These are phyloP conservation scores for Gallinago paraguaiae DNA, from an alignment of 2,113 vertebrate species.

Conservation along the genomic window DNA sequence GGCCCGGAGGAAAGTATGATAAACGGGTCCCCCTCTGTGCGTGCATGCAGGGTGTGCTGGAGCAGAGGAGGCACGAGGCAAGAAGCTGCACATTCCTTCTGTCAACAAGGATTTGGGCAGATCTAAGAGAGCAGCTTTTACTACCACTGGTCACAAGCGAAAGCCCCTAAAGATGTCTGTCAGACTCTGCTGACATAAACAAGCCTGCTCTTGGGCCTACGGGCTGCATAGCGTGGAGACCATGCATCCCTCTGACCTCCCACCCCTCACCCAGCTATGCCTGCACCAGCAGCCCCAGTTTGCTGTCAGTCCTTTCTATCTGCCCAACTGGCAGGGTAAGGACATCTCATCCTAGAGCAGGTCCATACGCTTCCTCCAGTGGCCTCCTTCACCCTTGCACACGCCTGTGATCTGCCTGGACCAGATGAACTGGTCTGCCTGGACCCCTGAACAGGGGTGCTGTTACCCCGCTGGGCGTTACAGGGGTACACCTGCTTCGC, in stretches of 20 bases:
- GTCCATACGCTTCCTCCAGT: accelerated
- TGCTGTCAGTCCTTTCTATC: neutral
- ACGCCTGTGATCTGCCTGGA: neutral
- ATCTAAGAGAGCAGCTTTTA: neutral
- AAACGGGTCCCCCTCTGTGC: neutral
- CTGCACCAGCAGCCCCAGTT: neutral
- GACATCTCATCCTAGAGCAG: neutral
- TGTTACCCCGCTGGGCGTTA: neutral
- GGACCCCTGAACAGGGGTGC: neutral
- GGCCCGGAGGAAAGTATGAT: neutral
- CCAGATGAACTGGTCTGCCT: too few species aligned
- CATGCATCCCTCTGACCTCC: neutral
- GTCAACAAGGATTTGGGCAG: conserved; percentile 24
- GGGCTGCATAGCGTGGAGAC: neutral
- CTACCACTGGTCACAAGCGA: neutral
- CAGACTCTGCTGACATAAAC: neutral
- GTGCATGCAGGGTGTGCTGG: neutral
- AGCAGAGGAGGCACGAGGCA: neutral
- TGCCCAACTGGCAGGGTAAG: neutral
- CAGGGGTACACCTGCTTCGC: accelerated
- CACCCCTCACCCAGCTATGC: neutral
- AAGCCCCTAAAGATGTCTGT: neutral
- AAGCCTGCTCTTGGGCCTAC: neutral
- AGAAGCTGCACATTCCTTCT: conserved; percentile 39
- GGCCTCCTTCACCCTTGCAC: neutral